Evolutionary conservation across 1,140 invertebrate species (phyloP).

Genomic region (Cydia amplana): DNA sequence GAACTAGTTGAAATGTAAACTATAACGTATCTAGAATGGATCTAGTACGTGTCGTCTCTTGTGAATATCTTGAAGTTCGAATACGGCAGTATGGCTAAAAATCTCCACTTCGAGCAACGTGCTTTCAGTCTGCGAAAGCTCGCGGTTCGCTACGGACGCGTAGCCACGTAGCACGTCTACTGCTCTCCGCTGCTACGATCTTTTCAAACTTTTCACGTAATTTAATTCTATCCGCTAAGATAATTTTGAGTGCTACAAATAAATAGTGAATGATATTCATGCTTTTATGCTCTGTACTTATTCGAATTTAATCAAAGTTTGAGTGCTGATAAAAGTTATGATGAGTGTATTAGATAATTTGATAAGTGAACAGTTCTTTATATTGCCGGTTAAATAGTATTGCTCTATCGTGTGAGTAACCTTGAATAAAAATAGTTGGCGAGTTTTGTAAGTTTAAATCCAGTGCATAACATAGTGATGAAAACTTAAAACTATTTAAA

Average conservation of each 20-base stretch:
- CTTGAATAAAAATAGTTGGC: no score
- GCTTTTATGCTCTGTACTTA: background rate
- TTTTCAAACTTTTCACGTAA: slow-evolving; percentile 7
- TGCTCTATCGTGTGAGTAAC: no score
- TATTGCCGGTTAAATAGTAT: background rate
- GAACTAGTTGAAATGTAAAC: no score
- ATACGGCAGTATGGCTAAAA: no score
- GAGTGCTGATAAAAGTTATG: slow-evolving; percentile 11
- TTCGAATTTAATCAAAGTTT: background rate
- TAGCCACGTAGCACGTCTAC: slow-evolving; percentile 26
- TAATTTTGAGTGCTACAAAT: background rate
- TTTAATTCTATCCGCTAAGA: background rate
- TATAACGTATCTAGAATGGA: no score
- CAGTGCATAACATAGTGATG: no score
- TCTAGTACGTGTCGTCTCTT: no score
- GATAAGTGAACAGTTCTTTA: background rate
- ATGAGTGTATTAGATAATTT: slow-evolving; percentile 5
- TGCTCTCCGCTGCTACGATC: background rate
- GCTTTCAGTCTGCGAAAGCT: slow-evolving; percentile 12
- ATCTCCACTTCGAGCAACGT: background rate
- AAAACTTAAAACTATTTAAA: no score
- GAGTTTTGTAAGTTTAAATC: no score
- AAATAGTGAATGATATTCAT: background rate
- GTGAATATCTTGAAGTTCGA: no score
- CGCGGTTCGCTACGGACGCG: slow-evolving; percentile 3